These are phyloP conservation scores for Trypoxylus dichotomus DNA, from an alignment of 1,140 invertebrate genomes.

Conservation along the genomic window DNA sequence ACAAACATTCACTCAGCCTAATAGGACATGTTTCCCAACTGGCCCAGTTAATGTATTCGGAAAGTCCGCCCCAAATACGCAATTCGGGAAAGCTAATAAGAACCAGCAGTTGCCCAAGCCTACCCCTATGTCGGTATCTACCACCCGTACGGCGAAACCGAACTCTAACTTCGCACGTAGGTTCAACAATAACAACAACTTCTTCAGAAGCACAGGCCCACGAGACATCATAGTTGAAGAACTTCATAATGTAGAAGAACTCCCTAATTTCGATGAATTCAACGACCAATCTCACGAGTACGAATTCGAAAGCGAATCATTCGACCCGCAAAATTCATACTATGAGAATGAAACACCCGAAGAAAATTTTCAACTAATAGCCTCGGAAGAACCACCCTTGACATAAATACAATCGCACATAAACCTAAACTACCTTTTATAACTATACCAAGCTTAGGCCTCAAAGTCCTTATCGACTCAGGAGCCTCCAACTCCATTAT, in stretches of 20 bases:
- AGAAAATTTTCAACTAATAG: not conserved
- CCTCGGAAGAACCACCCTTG: not conserved
- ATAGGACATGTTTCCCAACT: not conserved
- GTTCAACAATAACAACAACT: not conserved
- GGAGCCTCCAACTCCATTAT: not conserved
- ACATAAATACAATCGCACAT: not conserved
- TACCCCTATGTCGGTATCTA: conserved; percentile 23
- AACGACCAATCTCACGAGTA: too few relatives aligned
- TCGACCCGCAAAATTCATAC: too few relatives aligned
- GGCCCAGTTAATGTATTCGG: not conserved
- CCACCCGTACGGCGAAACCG: not conserved
- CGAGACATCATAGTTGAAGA: conserved; percentile 23
- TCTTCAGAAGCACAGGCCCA: not conserved
- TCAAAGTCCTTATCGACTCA: not conserved
- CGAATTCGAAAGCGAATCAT: too few relatives aligned
- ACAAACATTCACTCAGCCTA: not conserved
- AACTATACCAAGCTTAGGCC: not conserved
- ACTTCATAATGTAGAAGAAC: not conserved
- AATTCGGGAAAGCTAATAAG: not conserved
- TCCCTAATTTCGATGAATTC: too few relatives aligned
- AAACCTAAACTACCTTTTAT: not conserved
- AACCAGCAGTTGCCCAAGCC: not conserved
- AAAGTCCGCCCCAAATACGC: not conserved
- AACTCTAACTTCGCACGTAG: not conserved
- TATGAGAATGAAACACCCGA: too few relatives aligned